Evolutionary conservation across 2,113 vertebrate genomes (phyloP), one percentile per base, ranked within the genome.

Genomic region (Cololabis saira): DNA sequence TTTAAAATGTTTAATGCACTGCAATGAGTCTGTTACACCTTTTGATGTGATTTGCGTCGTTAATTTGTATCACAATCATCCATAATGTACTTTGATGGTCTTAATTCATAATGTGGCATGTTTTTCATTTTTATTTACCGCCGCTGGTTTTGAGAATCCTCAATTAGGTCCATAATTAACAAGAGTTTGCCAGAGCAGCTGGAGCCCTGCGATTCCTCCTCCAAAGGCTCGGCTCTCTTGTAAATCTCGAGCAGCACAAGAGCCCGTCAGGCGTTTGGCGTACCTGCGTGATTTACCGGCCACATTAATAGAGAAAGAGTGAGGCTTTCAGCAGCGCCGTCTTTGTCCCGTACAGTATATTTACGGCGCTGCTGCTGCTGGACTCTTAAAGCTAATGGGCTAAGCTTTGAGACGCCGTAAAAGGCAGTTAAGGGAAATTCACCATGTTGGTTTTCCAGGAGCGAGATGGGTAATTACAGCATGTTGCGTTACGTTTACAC

Each of bases 241-340:
- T 73, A 80, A 76, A 62, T 67, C 42, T 48, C 27, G 51, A 24
- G 7, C 44, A 57, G 18, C 60, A 24, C 17, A 50, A 10, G 22
- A 15, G n/a, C 37, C 22, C 42, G 58, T 74, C 33, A 37, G 51
- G 48, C 41, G 40, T 33, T 27, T 24, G 19, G 24, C n/a, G 12
- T 42, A n/a, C 27, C 21, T 12, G n/a, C 30, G 47, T 79, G 64
- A 70, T 62, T 78, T 67, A 59, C 30, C 59, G 65, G 16, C 67
- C 49, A 56, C 40, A 61, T 78, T 59, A 70, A 76, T 70, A 49
- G 57, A 48, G 24, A 61, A 11, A 37, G 33, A 37, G 45, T 51
- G 40, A 72, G 40, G 47, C 74, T 16, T 62, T 57, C 61, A 69
- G 45, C 48, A 45, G 4, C 14, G 15, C 47, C 59, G 52, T 61